Evolutionary conservation across 2,797 vertebrate genomes (phyloP), one percentile per base, ranked within the genome.

Genomic region (Anableps anableps): DNA sequence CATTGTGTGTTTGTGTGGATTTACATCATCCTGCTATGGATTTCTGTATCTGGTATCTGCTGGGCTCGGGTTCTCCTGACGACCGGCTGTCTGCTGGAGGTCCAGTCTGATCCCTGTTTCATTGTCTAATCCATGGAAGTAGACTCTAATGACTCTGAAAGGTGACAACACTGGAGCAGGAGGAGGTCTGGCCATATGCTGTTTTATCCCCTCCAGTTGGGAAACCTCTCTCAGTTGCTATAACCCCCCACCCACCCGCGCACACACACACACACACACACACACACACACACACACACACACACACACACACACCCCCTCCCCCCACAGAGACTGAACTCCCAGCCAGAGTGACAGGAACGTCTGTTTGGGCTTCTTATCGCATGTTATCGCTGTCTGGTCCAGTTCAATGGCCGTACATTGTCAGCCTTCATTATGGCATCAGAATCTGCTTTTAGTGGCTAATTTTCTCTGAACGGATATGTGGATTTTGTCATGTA

Each of bases 341-440:
- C 76, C 34, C 58, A 1, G 53, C 45, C 72, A 51, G 93, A 95
- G 90, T 95, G 94, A 95, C 94, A 94, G 93, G 91, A 66, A 11
- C 89, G 88, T 80, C 93, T 95, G 94, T 85, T 88, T 74, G 4
- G 82, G 68, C 86, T 68, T 79, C 82, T 88, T 89, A 91, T 89
- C 90, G 2, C 82, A 34, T 80, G 47, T 82, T 82, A 88, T 86
- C 73, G 85, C 73, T 78, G 80, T 79, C 41, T 66, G 81, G 81
- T 83, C 89, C 62, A n/a, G 91, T 89, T 91, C 85, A 91, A 78
- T 86, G 75, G 81, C 71, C 72, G 66, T 76, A 73, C 13, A 75
- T 72, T 64, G 26, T 76, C 75, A 34, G 70, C 23, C 75, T 62
- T 23, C 43, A 72, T 47, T 72, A 21, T 5, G 66, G 31, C 14